Percentiles rank a stretch among this genome's conserved stretches.
Conservation (phyloP, 2,113 vertebrate species). For the Dipodomys ordii region DNA sequence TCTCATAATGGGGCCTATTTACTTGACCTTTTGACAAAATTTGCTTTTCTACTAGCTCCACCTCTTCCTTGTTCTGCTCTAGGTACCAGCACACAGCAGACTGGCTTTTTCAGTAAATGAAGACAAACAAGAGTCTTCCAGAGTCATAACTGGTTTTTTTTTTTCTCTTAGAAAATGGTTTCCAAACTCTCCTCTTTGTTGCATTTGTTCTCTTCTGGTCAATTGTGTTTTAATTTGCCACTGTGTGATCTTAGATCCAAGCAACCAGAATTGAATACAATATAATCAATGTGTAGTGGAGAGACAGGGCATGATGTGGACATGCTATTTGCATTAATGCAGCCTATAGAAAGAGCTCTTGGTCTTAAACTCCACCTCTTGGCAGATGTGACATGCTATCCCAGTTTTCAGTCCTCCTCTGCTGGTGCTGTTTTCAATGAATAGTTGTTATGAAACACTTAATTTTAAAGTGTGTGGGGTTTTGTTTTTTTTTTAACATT, state of each 20-base stretch:
- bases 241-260: background rate
- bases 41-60: background rate
- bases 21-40: background rate
- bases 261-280: background rate
- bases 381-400: background rate
- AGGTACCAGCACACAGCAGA: background rate
- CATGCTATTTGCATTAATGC: background rate
- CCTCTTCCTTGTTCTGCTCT: background rate
- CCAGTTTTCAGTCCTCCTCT: background rate
- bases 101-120: background rate
- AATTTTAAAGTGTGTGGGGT: slow-evolving; percentile 39
- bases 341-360: background rate
- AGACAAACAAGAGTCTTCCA: too few relatives aligned
- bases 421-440: slow-evolving; percentile 66
- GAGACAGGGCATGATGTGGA: background rate
- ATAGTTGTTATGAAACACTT: slow-evolving; percentile 65
- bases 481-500: slow-evolving; percentile 71
- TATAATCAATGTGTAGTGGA: background rate
- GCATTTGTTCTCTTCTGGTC: background rate
- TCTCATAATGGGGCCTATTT: background rate
- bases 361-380: background rate
- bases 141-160: background rate
- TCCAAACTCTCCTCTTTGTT: background rate
- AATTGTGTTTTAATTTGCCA: background rate
- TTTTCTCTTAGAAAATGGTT: background rate